phyloP scores from a whole-genome alignment of 2,113 vertebrate species.

The Fregata magnificens region DNA sequence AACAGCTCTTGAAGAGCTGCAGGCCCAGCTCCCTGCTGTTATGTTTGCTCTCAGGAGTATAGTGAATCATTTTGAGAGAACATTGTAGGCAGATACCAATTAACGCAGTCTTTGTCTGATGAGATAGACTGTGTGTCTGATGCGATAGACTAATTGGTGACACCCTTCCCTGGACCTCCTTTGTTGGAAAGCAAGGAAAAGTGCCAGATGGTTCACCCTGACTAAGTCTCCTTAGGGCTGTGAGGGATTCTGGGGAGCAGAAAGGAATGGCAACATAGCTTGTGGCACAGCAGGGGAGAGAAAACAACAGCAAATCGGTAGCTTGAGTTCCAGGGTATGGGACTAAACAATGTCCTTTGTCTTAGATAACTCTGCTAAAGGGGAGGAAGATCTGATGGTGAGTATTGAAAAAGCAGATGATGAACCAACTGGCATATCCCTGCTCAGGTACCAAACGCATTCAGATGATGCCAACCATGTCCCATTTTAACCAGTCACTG shows the following conservation, averaged over 20 bases:
- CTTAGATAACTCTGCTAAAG: neutral
- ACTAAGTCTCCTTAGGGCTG: neutral
- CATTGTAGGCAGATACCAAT: neutral
- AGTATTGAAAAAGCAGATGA: neutral
- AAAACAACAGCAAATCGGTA: neutral
- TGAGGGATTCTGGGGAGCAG: neutral
- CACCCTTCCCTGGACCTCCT: neutral
- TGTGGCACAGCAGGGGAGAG: neutral
- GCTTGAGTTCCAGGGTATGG: neutral
- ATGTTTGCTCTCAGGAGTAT: neutral
- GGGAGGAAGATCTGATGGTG: neutral
- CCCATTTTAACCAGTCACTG: neutral
- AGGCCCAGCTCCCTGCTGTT: neutral
- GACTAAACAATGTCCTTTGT: neutral
- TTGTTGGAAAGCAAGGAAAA: neutral
- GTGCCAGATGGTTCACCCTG: neutral
- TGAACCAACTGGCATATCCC: neutral
- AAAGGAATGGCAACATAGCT: neutral
- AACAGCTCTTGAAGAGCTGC: neutral
- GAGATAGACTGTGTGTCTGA: neutral
- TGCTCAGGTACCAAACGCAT: fast-evolving
- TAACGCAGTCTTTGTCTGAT: neutral
- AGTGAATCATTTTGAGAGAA: neutral
- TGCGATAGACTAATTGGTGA: neutral
- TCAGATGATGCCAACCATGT: neutral